Evolutionary conservation across 2,797 vertebrate genomes (phyloP), one percentile per base, ranked within the genome.

Genomic region (Stomatorhinus walkeri): DNA sequence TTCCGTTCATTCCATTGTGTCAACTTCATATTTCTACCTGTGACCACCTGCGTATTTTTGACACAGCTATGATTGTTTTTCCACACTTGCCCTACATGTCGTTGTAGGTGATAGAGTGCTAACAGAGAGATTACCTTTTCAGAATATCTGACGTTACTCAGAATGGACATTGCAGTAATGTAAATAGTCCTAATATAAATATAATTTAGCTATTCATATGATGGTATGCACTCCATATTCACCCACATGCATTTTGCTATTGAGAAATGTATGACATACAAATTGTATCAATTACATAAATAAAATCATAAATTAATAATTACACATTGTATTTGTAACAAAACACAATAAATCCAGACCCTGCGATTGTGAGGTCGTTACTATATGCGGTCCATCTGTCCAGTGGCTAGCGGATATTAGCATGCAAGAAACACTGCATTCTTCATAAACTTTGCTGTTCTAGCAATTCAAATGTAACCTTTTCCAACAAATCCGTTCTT

Each of bases 381-480:
- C 24, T 24, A 28, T 85, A 49, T 24, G 22, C 22, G 9, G 48
- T 8, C 56, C 49, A 28, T 24, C 24, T 32, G 87, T 64, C 48
- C 36, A 52, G 2, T 32, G 22, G 28, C 14, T 28, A n/a, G 22
- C 3, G 2, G 19, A n/a, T 9, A 88, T 88, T 88, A 88, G 87
- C 87, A 87, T 87, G 36, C 59, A 87, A 88, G 51, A 88, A 88
- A 88, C 40, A 16, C 24, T 32, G 59, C 68, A 14, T 9, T 81
- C 59, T 88, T 88, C 54, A 32, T 88, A 46, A 88, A 88, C 81
- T 68, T 85, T 43, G 79, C 54, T 40, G 40, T 46, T 76, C 52
- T 2, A 84, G 81, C 40, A 51, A 49, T 89, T 89, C 54, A 89
- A 89, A 85, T 85, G 81, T 89, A 89, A 89, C 88, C 88, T 89